phyloP scores from a whole-genome alignment of 2,888 invertebrate genomes.

The Bellardia bayeri region DNA sequence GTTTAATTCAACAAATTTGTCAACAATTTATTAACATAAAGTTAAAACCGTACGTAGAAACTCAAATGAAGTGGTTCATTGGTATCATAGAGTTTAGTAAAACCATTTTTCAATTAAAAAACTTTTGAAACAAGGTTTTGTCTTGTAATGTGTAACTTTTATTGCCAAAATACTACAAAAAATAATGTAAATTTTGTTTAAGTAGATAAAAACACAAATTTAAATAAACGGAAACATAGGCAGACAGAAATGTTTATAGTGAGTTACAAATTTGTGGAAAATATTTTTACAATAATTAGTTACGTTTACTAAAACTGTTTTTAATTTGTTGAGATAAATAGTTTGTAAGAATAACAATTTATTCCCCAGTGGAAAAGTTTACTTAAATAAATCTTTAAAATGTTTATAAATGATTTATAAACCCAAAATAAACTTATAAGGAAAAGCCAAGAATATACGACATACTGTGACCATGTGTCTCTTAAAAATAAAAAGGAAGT shows the following conservation, averaged over 20 bases:
- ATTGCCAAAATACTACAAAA: background rate
- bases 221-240: background rate
- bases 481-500: too few species aligned
- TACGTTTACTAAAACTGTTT: background rate
- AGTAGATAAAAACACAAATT: background rate
- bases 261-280: background rate
- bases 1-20: background rate
- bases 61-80: background rate
- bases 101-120: constrained; percentile 29
- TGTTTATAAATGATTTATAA: too few species aligned
- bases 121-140: constrained; percentile 16
- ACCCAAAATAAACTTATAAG: too few species aligned
- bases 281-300: background rate
- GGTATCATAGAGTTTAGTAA: background rate
- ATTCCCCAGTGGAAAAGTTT: too few species aligned
- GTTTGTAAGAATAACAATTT: too few species aligned
- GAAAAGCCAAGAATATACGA: too few species aligned
- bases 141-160: background rate
- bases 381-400: too few species aligned
- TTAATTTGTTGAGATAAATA: too few species aligned
- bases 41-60: background rate
- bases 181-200: constrained; percentile 1
- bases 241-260: background rate
- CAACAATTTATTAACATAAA: background rate
- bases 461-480: too few species aligned